These are phyloP conservation scores for Esox niger DNA, from an alignment of 2,113 vertebrate genomes.

Conservation along the genomic window DNA sequence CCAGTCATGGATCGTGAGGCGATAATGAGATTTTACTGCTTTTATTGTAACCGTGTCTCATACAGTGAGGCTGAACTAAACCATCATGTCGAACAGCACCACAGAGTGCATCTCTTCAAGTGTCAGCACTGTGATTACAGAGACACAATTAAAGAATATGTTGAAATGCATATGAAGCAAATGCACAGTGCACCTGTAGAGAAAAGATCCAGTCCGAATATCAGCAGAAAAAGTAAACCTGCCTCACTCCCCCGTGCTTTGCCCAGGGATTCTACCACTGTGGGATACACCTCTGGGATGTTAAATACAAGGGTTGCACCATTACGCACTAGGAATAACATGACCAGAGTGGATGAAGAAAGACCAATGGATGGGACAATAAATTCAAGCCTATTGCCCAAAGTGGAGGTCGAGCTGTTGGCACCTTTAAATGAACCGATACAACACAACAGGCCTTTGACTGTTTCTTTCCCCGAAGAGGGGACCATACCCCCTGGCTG, in stretches of 20 bases:
- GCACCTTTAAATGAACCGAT: conserved; percentile 76
- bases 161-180: conserved; percentile 86
- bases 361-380: conserved; percentile 43
- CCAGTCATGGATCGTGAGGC: conserved; percentile 45
- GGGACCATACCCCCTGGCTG: conserved; percentile 87
- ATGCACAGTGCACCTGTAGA: conserved; percentile 72
- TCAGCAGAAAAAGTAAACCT: conserved; percentile 26
- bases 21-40: conserved; percentile 49
- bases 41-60: conserved; percentile 78
- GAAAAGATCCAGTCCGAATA: conserved; percentile 45
- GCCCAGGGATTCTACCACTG: conserved; percentile 33
- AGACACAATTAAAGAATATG: conserved; percentile 85
- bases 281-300: too few species aligned
- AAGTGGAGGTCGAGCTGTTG: conserved; percentile 76
- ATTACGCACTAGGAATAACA: neutral
- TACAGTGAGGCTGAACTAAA: conserved; percentile 87
- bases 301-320: conserved; percentile 33
- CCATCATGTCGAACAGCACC: conserved; percentile 85
- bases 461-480: conserved; percentile 83
- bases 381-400: conserved; percentile 33
- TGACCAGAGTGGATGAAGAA: conserved; percentile 32
- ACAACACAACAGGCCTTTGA: conserved; percentile 83
- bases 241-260: conserved; percentile 38
- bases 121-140: conserved; percentile 90
- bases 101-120: conserved; percentile 79